phyloP scores from a whole-genome alignment of 2,888 invertebrate species.

The Peribatodes rhomboidaria region DNA sequence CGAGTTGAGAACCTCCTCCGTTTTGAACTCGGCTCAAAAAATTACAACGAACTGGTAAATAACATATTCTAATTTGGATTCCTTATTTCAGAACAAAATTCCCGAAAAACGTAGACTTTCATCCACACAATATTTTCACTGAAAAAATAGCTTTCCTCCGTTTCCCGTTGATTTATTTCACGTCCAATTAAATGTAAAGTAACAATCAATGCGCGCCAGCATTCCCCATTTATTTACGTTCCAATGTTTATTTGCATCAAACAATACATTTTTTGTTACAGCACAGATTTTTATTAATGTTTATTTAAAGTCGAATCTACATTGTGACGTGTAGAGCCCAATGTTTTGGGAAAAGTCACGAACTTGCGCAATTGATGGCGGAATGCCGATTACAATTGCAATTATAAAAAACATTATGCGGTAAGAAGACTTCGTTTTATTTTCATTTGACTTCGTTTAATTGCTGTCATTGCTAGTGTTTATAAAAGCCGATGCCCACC shows the following conservation, averaged over 20 bases:
- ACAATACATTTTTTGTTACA: slow-evolving; percentile 57
- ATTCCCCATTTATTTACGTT: slow-evolving; percentile 47
- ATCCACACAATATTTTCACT: background rate
- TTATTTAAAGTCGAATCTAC: slow-evolving; percentile 70
- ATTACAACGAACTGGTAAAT: no score
- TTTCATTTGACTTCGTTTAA: slow-evolving; percentile 20
- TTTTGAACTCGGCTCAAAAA: no score
- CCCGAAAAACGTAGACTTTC: slow-evolving; percentile 2
- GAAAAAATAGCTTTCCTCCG: slow-evolving; percentile 11
- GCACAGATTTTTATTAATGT: slow-evolving; percentile 63
- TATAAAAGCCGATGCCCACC: background rate
- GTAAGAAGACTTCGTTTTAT: slow-evolving; percentile 34
- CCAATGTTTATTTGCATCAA: slow-evolving; percentile 47
- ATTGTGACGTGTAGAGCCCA: slow-evolving; percentile 68
- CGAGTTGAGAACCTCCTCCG: no score
- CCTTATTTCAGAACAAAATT: no score
- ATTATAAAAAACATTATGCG: slow-evolving; percentile 58
- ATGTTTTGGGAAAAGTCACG: slow-evolving; percentile 84
- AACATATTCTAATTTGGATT: no score
- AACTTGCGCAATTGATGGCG: slow-evolving; percentile 68
- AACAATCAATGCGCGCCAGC: slow-evolving; percentile 45
- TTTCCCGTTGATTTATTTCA: slow-evolving; percentile 27
- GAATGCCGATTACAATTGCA: slow-evolving; percentile 65
- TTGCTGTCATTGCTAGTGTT: background rate
- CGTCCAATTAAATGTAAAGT: slow-evolving; percentile 34